Percentiles rank a stretch among this genome's conserved stretches.
Conservation (phyloP, 2,797 vertebrate species). For the Xenentodon cancila region DNA sequence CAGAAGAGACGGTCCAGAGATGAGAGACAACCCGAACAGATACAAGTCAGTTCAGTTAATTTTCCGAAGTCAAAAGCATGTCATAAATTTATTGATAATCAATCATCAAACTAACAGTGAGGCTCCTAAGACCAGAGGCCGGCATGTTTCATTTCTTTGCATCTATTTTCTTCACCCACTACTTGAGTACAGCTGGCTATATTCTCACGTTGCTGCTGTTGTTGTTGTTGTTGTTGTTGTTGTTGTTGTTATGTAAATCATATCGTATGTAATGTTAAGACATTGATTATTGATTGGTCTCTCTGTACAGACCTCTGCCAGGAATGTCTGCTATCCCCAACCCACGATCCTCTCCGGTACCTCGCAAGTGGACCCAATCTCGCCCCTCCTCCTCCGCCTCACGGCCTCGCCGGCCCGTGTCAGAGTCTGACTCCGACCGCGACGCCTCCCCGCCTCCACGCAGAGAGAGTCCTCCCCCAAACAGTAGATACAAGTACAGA, state of each 20-base stretch:
- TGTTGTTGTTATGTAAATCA: too few relatives aligned
- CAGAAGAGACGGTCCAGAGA: conserved; percentile 61
- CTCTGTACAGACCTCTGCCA: conserved; percentile 68
- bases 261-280: neutral
- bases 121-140: too few relatives aligned
- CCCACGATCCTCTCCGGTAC: conserved; percentile 70
- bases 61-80: too few relatives aligned
- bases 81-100: too few relatives aligned
- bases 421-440: conserved; percentile 82
- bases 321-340: conserved; percentile 80
- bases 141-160: too few relatives aligned
- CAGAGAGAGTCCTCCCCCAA: conserved; percentile 59
- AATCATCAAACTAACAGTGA: too few relatives aligned
- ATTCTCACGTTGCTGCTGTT: too few relatives aligned
- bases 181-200: too few relatives aligned
- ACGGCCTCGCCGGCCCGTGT: conserved; percentile 77
- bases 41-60: conserved; percentile 72
- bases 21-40: conserved; percentile 48
- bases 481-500: conserved; percentile 81
- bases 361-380: conserved; percentile 52
- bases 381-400: conserved; percentile 68
- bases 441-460: conserved; percentile 68
- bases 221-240: too few relatives aligned
- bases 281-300: conserved; percentile 4
- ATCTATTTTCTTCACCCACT: too few relatives aligned